Conservation (phyloP, 2,888 invertebrate species). For the Pristionchus maxplancki region DNA sequence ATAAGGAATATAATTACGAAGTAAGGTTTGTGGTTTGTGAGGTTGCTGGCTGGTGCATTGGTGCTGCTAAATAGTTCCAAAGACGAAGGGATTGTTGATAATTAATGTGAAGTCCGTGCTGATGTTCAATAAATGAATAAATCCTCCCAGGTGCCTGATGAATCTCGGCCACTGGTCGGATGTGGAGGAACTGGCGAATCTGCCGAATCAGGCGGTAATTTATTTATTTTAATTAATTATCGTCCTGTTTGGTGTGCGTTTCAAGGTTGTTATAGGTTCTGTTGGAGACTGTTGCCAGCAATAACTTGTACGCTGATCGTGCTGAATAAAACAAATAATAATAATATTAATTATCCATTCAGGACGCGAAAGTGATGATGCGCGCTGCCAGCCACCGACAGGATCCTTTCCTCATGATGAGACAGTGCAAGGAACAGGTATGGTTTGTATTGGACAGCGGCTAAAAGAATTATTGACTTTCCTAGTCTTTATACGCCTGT, state of each 20-base stretch:
- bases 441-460: too few species aligned
- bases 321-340: neutral
- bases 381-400: conserved; percentile 96
- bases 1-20: too few species aligned
- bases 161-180: conserved; percentile 33
- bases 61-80: neutral
- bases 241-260: neutral
- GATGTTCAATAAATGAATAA: neutral
- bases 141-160: neutral
- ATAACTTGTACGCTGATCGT: too few species aligned
- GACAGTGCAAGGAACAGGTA: conserved; percentile 90
- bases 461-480: too few species aligned
- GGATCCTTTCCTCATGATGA: conserved; percentile 91
- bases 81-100: neutral
- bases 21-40: too few species aligned
- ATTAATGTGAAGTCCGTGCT: neutral
- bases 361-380: conserved; percentile 89
- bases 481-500: too few species aligned
- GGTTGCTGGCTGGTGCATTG: neutral
- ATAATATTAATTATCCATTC: conserved; percentile 60
- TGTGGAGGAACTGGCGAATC: conserved; percentile 35
- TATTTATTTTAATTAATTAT: neutral
- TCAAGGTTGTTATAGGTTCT: neutral
- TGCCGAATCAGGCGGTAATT: neutral
- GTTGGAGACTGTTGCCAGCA: neutral